phyloP scores from a whole-genome alignment of 53 echinoderm and acorn worm species.

The Arbacia lixula region DNA sequence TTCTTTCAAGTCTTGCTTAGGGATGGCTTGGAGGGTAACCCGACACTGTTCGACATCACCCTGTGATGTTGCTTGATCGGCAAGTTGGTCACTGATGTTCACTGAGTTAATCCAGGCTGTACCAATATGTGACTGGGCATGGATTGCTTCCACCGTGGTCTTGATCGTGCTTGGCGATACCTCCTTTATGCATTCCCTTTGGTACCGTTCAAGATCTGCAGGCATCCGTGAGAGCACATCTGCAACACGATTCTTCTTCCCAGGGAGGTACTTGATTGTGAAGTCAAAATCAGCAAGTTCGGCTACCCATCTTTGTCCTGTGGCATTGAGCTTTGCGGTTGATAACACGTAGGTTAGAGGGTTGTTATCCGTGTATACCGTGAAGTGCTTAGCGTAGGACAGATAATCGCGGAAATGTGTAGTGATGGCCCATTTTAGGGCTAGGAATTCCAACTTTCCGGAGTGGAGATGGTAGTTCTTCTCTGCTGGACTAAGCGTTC shows the following conservation, averaged over 20 bases:
- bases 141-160: no score
- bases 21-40: no score
- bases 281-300: slow-evolving; percentile 63
- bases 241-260: slow-evolving; percentile 54
- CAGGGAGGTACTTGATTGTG: slow-evolving; percentile 51
- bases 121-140: no score
- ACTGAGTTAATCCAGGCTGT: no score
- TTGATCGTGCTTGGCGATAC: no score
- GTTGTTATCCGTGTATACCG: slow-evolving; percentile 37
- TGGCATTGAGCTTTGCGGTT: slow-evolving; percentile 64
- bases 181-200: slow-evolving; percentile 25
- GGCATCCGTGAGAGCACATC: slow-evolving; percentile 51
- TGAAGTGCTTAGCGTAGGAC: slow-evolving; percentile 28
- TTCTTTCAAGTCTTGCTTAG: slow-evolving; percentile 25
- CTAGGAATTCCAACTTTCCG: slow-evolving; percentile 59
- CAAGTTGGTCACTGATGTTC: no score
- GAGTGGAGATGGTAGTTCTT: slow-evolving; percentile 68
- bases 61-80: no score
- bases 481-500: slow-evolving; percentile 60
- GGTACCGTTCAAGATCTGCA: not conserved
- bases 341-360: slow-evolving; percentile 58
- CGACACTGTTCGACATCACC: no score
- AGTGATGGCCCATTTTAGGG: slow-evolving; percentile 11
- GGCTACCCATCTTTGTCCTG: slow-evolving; percentile 65
- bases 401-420: slow-evolving; percentile 57